Evolutionary conservation across 2,113 vertebrate species (phyloP), one percentile per base, ranked within the genome.

Genomic region (Podiceps cristatus): DNA sequence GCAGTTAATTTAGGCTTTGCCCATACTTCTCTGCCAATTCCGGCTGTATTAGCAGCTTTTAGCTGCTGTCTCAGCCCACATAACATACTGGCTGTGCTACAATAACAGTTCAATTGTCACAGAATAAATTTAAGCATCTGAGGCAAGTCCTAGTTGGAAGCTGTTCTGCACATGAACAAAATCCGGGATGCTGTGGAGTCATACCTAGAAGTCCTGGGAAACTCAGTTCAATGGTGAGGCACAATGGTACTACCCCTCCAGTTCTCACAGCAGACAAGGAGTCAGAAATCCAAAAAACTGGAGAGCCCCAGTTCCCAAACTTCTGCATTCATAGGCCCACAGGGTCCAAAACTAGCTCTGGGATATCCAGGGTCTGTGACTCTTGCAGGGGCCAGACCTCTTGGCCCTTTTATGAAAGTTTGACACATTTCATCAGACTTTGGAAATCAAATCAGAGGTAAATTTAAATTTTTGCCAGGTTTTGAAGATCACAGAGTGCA

Each of bases 41-140:
- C 2, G 42, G 50, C 53, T 45, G 12, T 74, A 67, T 90, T 90
- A 83, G 85, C 90, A 94, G 88, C 76, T 95, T 96, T 93, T 40
- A 89, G 56, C 67, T 90, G 56, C 67, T 90, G 37, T 92, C 92
- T 92, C 88, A 74, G 59, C 90, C 86, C 86, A 95, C 88, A 50
- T 12, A 69, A 28, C 42, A 85, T 71, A 76, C 19, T 79, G 82
- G 50, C 42, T 90, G 82, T 29, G 28, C 37, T 67, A 93, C 82
- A 80, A 33, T 40, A 86, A 86, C 72, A 93, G 55, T 50, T 88
- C 29, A 83, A 67, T 58, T 92, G 72, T 53, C 88, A 74, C 50
- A 73, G 37, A 59, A 86, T 86, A 80, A 72, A 80, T 66, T 83
- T 66, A 86, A 58, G 72, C 20, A 85, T 79, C 58, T 76, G 45